Evolutionary conservation across 2,888 invertebrate species (phyloP).

Genomic region (Synanthedon myopaeformis): DNA sequence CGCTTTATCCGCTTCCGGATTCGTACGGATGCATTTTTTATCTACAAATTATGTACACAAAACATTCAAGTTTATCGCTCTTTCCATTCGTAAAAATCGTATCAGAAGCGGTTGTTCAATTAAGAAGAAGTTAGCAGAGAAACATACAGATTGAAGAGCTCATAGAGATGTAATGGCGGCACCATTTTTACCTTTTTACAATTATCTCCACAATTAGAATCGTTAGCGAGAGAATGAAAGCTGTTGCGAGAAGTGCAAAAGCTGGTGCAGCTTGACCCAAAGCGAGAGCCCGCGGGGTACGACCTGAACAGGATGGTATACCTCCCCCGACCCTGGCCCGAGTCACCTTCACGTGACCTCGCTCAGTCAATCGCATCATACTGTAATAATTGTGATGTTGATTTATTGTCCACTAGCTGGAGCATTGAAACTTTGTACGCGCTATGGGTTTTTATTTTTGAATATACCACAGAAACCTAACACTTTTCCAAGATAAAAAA

Average conservation of each 20-base stretch:
- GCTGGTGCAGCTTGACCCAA: slow-evolving; percentile 58
- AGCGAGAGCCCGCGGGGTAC: slow-evolving; percentile 44
- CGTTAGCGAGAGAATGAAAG: slow-evolving; percentile 20
- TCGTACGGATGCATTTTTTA: too few relatives aligned
- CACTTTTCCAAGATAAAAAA: too few relatives aligned
- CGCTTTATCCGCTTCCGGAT: too few relatives aligned
- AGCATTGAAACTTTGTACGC: too few relatives aligned
- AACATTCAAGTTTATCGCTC: too few relatives aligned
- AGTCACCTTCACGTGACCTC: slow-evolving; percentile 35
- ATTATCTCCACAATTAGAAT: slow-evolving; percentile 32
- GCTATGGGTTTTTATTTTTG: not conserved
- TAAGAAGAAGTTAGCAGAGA: too few relatives aligned
- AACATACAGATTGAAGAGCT: too few relatives aligned
- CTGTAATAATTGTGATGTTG: slow-evolving; percentile 14
- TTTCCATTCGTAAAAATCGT: too few relatives aligned
- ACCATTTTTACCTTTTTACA: slow-evolving; percentile 27
- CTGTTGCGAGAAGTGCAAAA: slow-evolving; percentile 32
- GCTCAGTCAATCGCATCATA: slow-evolving; percentile 43
- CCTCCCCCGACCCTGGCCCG: slow-evolving; percentile 30
- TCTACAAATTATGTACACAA: too few relatives aligned
- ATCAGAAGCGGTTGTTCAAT: too few relatives aligned
- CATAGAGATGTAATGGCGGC: not conserved
- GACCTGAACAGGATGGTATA: slow-evolving; percentile 41
- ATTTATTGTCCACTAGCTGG: too few relatives aligned
- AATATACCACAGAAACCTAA: not conserved